Evolutionary conservation across 2,888 invertebrate species (phyloP).

Genomic region (Caenorhabditis doughertyi): DNA sequence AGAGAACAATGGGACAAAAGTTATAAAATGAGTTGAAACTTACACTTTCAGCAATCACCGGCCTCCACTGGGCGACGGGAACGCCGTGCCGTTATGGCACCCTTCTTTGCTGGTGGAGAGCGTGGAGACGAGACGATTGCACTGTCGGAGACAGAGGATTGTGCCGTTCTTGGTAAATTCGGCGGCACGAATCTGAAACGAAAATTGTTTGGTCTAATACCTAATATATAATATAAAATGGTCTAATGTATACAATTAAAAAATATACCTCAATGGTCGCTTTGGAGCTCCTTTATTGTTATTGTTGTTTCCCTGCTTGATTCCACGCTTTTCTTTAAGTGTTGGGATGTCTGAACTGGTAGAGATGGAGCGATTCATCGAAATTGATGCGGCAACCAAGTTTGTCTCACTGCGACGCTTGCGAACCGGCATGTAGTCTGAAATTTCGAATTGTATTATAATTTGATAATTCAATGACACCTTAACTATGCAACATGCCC

Average conservation of each 20-base stretch:
- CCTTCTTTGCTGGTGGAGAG: constrained; percentile 52
- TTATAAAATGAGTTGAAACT: constrained; percentile 12
- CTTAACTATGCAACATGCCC: constrained; percentile 8
- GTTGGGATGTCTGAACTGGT: neutral
- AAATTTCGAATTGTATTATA: neutral
- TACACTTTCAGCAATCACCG: constrained; percentile 38
- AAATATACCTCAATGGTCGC: constrained; percentile 30
- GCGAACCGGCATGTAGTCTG: constrained; percentile 59
- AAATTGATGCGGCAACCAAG: constrained; percentile 3
- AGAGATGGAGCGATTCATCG: constrained; percentile 21
- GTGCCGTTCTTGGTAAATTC: constrained; percentile 27
- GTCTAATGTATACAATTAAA: too few species aligned
- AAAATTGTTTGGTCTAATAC: too few species aligned
- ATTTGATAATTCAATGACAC: neutral
- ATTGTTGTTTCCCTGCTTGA: constrained; percentile 5
- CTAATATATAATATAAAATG: too few species aligned
- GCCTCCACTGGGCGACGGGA: constrained; percentile 26
- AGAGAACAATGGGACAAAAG: constrained; percentile 39
- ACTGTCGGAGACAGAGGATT: constrained; percentile 40
- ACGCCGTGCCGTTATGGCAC: constrained; percentile 21
- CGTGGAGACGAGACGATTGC: constrained; percentile 46
- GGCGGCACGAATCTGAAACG: constrained; percentile 33
- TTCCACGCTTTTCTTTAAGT: constrained; percentile 37
- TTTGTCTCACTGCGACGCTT: constrained; percentile 48
- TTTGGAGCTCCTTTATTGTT: constrained; percentile 45